phyloP scores from a whole-genome alignment of 2,797 vertebrate species.

The Heteromormyrus szaboi region DNA sequence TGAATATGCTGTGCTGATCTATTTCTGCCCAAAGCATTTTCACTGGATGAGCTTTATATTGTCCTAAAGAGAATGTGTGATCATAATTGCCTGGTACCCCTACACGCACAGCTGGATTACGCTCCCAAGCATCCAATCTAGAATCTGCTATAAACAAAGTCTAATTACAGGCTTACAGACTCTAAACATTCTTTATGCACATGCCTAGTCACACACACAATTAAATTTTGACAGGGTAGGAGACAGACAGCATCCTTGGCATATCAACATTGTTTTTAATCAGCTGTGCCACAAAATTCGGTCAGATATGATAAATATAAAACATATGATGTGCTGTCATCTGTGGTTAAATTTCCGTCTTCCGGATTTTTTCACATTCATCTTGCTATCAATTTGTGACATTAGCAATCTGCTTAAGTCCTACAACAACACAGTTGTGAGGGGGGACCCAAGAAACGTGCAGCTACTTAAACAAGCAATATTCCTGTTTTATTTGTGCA shows the following conservation, averaged over 20 bases:
- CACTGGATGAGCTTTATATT: not conserved
- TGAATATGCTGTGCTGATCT: not conserved
- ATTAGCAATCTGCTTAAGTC: not conserved
- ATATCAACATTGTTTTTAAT: conserved; percentile 2
- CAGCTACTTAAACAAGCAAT: not conserved
- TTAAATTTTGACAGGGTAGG: not conserved
- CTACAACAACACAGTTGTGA: not conserved
- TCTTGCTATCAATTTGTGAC: not conserved
- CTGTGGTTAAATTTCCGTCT: not conserved
- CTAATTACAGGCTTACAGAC: not conserved
- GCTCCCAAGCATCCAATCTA: not conserved
- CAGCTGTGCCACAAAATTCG: not conserved
- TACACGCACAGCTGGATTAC: not conserved
- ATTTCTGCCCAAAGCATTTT: not conserved
- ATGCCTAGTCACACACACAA: not conserved
- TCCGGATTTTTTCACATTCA: not conserved
- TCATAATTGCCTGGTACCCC: not conserved
- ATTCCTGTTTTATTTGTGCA: not conserved
- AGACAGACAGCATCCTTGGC: not conserved
- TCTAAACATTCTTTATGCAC: not conserved
- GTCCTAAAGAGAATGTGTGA: not conserved
- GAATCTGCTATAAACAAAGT: not conserved
- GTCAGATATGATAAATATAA: not conserved
- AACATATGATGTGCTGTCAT: not conserved
- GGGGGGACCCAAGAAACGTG: not conserved